phyloP scores from a whole-genome alignment of 2,888 invertebrate genomes.

The Eutolmus rufibarbis region DNA sequence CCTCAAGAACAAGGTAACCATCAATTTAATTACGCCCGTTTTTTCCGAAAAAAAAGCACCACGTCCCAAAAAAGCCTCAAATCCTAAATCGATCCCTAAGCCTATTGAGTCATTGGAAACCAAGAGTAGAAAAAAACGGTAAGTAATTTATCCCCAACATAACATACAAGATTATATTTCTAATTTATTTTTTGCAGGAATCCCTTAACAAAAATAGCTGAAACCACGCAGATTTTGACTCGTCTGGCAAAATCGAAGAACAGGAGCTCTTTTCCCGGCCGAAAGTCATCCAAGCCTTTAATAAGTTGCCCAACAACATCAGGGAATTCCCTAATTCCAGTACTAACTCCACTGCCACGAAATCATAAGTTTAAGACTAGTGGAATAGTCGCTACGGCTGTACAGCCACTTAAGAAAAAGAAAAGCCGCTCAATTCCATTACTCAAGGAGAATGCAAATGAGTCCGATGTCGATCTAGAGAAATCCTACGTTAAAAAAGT shows the following conservation, averaged over 20 bases:
- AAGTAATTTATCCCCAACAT: background rate
- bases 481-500: conserved; percentile 55
- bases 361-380: conserved; percentile 67
- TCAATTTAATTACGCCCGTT: conserved; percentile 42
- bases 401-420: conserved; percentile 58
- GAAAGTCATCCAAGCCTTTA: conserved; percentile 24
- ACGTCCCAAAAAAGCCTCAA: background rate
- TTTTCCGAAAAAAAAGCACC: conserved; percentile 5
- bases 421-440: conserved; percentile 41
- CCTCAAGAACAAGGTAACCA: conserved; percentile 43
- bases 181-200: conserved; percentile 47
- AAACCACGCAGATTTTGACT: conserved; percentile 55
- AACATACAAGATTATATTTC: background rate
- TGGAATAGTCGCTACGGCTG: conserved; percentile 68
- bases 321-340: background rate
- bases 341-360: conserved; percentile 62
- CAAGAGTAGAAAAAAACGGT: background rate
- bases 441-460: conserved; percentile 47
- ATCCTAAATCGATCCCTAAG: background rate
- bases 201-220: conserved; percentile 54
- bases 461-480: conserved; percentile 65
- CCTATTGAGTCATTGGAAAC: background rate
- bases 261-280: conserved; percentile 13
- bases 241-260: conserved; percentile 51
- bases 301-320: conserved; percentile 9